Conservation (phyloP, 2,888 invertebrate species). For the Teleogryllus oceanicus region DNA sequence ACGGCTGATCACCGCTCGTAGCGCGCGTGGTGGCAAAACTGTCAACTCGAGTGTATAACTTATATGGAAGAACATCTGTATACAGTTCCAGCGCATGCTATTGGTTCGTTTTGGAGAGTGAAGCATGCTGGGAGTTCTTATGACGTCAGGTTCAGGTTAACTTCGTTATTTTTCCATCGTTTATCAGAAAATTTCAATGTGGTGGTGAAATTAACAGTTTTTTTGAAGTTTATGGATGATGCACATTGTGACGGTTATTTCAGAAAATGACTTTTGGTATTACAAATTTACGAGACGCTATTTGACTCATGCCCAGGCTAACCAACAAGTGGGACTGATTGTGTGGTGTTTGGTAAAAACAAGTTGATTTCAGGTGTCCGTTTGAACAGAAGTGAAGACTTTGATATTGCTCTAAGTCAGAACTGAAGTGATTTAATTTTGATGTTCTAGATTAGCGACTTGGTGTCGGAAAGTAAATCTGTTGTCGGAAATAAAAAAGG, state of each 20-base stretch:
- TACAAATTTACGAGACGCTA: too few species aligned
- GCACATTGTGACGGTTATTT: background rate
- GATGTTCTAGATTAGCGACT: background rate
- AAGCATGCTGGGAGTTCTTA: background rate
- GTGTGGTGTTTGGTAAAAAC: background rate
- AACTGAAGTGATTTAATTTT: background rate
- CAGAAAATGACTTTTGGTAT: background rate
- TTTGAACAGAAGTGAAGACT: too few species aligned
- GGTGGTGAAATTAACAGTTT: background rate
- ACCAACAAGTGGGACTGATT: background rate
- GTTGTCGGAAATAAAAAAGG: background rate
- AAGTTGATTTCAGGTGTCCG: too few species aligned
- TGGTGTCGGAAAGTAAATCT: background rate
- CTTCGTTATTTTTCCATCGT: background rate
- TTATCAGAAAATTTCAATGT: background rate
- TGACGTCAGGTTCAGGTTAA: background rate
- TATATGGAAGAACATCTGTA: too few species aligned
- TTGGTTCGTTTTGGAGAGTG: background rate
- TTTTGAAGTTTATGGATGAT: background rate
- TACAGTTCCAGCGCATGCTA: too few species aligned
- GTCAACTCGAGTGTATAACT: too few species aligned
- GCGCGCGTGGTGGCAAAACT: too few species aligned
- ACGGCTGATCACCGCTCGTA: too few species aligned
- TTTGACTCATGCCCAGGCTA: background rate
- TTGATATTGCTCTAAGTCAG: too few species aligned